These are phyloP conservation scores for Alloplasta piceator DNA, from an alignment of 2,888 invertebrate genomes.

Conservation along the genomic window DNA sequence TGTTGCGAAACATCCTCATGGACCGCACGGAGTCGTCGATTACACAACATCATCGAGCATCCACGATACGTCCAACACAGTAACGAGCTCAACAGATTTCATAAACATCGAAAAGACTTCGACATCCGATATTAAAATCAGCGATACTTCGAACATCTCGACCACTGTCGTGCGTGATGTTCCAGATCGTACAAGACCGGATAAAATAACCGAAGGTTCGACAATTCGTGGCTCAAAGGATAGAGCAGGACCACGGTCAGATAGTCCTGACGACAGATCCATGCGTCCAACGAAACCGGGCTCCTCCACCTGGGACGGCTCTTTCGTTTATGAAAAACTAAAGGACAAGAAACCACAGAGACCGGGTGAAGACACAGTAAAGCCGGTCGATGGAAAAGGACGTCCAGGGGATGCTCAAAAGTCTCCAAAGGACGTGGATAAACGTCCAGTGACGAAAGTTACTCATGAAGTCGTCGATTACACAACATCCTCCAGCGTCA, in stretches of 20 bases:
- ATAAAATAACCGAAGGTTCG: constrained; percentile 35
- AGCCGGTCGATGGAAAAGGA: constrained; percentile 54
- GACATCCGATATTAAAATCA: constrained; percentile 59
- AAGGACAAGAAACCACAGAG: constrained; percentile 57
- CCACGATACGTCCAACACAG: constrained; percentile 56
- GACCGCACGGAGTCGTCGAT: constrained; percentile 37
- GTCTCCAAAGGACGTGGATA: constrained; percentile 29
- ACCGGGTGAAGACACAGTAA: constrained; percentile 49
- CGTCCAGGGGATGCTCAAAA: constrained; percentile 36
- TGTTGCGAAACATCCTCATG: constrained; percentile 37
- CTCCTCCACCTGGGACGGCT: constrained; percentile 76
- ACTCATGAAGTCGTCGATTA: constrained; percentile 31
- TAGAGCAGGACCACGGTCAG: constrained; percentile 14
- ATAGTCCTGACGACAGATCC: constrained; percentile 59
- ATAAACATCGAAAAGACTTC: constrained; percentile 64
- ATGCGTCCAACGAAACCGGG: constrained; percentile 73
- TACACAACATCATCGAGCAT: constrained; percentile 48
- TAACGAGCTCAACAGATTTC: constrained; percentile 56
- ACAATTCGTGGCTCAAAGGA: constrained; percentile 44
- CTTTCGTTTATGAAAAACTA: constrained; percentile 73
- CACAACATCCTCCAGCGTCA: no score
- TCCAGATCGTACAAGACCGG: constrained; percentile 33
- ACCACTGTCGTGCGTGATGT: constrained; percentile 51
- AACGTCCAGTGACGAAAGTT: constrained; percentile 22
- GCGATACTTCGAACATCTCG: constrained; percentile 63